Percentiles rank a stretch among this genome's conserved stretches.
Conservation (phyloP, 2,888 invertebrate species). For the Epinotia bilunana region DNA sequence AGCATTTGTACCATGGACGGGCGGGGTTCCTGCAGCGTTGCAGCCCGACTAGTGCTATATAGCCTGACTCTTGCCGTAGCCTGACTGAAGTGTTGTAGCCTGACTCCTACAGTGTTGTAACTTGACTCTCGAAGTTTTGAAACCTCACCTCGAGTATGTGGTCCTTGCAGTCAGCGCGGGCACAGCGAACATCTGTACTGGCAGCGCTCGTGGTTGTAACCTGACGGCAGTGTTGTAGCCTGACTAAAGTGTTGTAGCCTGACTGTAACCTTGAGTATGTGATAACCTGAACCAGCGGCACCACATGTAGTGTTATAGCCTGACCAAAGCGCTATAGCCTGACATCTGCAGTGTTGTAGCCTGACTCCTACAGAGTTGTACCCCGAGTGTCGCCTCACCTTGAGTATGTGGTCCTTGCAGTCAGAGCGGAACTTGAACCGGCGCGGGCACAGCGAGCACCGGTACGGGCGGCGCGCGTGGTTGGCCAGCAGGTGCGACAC, state of each 20-base stretch:
- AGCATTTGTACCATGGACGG: no score
- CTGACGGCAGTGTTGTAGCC: no score
- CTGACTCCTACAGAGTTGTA: slow-evolving; percentile 7
- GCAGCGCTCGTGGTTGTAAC: slow-evolving; percentile 14
- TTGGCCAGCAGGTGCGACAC: slow-evolving; percentile 25
- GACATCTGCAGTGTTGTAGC: no score
- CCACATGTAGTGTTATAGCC: no score
- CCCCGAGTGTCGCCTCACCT: slow-evolving; percentile 1
- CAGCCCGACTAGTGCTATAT: neutral
- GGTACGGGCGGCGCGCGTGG: slow-evolving; percentile 34
- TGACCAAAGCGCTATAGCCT: no score
- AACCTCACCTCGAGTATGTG: slow-evolving; percentile 26
- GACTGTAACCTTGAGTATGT: no score
- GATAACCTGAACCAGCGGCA: no score
- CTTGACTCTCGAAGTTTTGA: no score
- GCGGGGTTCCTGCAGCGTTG: neutral
- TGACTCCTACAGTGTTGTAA: neutral
- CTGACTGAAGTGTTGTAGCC: no score
- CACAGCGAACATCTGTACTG: slow-evolving; percentile 39
- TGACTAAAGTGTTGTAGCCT: no score
- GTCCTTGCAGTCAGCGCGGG: slow-evolving; percentile 27
- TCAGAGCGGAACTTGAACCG: slow-evolving; percentile 29
- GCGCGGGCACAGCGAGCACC: slow-evolving; percentile 36
- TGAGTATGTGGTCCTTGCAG: slow-evolving; percentile 42
- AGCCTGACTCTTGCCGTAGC: no score